Conservation (phyloP, 2,113 vertebrate species). For the Daboia siamensis region DNA sequence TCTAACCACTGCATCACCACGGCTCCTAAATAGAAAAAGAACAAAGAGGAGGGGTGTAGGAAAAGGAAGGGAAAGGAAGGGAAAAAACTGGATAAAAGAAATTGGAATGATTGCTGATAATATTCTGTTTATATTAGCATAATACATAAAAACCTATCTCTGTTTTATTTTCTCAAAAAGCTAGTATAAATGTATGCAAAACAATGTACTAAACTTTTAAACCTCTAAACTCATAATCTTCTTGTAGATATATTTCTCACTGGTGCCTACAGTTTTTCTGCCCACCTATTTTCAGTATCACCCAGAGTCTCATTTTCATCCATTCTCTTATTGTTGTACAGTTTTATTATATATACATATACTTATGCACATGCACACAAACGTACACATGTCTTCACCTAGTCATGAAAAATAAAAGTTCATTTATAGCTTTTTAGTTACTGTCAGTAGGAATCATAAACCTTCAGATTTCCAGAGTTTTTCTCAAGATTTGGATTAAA, state of each 20-base stretch:
- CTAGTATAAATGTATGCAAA: neutral
- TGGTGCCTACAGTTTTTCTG: neutral
- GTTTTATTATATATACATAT: neutral
- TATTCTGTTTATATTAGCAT: neutral
- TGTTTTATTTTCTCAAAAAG: neutral
- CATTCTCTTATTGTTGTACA: neutral
- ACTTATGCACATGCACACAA: neutral
- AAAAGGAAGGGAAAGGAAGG: neutral
- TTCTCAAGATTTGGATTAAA: neutral
- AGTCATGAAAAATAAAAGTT: neutral
- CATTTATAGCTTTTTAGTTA: neutral
- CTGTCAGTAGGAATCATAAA: neutral
- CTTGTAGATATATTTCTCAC: rapidly evolving
- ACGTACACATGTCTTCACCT: neutral
- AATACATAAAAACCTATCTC: neutral
- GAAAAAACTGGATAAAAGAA: neutral
- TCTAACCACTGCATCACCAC: too few relatives aligned
- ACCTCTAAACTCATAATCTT: neutral
- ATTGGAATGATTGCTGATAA: neutral
- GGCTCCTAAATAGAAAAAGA: too few relatives aligned
- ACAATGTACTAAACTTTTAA: neutral
- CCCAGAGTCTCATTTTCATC: conserved; percentile 20
- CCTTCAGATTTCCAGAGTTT: neutral
- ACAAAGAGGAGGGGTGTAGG: too few relatives aligned
- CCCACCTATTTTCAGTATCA: neutral